Conservation (phyloP, 2,888 invertebrate species). For the Andricus curvator region DNA sequence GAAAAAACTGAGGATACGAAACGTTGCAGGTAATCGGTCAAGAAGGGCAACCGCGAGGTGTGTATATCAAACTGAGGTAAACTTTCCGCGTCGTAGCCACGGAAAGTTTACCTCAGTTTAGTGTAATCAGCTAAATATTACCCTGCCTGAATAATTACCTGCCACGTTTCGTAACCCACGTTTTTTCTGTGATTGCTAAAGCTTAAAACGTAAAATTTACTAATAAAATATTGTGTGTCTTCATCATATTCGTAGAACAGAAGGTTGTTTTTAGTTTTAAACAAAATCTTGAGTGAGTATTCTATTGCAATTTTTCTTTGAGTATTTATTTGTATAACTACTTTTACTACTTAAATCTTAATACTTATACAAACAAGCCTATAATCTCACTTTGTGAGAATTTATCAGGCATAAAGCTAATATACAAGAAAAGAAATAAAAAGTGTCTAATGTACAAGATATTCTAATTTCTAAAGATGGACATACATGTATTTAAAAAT, state of each 20-base stretch:
- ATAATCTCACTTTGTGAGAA: background rate
- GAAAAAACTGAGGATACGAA: no score
- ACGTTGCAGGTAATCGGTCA: no score
- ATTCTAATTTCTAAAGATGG: constrained; percentile 39
- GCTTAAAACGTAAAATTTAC: background rate
- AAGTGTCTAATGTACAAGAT: constrained; percentile 41
- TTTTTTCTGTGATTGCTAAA: background rate
- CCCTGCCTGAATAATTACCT: no score
- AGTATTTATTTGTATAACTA: background rate
- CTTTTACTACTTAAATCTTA: constrained; percentile 17
- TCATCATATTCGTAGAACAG: background rate
- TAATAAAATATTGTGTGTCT: background rate
- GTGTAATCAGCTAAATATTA: no score
- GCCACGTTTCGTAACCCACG: no score
- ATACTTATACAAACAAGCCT: constrained; percentile 1
- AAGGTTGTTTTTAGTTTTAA: background rate
- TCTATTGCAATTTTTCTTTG: background rate
- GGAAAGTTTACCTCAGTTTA: no score
- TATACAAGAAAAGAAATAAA: constrained; percentile 43
- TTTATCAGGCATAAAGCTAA: constrained; percentile 44
- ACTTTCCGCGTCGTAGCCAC: no score
- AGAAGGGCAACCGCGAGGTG: no score
- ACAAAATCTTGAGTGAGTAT: background rate
- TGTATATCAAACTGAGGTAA: no score
- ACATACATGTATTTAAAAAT: constrained; percentile 43